Evolutionary conservation across 23 tunicate species (phyloP), one percentile per base, ranked within the genome.

Genomic region (Halocynthia roretzi): DNA sequence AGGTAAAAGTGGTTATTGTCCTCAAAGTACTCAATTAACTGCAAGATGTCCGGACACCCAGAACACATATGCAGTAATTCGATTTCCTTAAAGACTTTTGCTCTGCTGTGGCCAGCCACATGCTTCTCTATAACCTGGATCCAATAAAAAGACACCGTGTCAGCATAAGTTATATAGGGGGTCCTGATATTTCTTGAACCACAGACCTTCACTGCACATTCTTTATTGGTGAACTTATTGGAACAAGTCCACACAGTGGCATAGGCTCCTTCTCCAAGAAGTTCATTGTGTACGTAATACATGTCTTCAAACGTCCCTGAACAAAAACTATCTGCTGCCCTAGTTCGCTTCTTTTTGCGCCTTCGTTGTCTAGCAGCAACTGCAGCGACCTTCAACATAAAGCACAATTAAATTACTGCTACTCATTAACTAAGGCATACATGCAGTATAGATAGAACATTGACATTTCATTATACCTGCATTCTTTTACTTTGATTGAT

Each of bases 161-260:
- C 2, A 67, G n/a, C 71, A 19, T 20, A 11, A 66, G 22, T 67
- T 49, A 12, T 11, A n/a, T 19, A 14, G 14, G 53, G 4, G 51
- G 15, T 2, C 20, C 2, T 18, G 11, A 44, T 48, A 5, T 10
- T 71, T 50, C 64, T 12, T 77, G 8, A 62, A 19, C 12, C 54
- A n/a, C 79, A 69, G 44, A 96, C 96, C 93, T 96, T 96, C 12
- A 96, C 99, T 20, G 99, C 99, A 83, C 90, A 90, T 67, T 96
- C 96, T 70, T 89, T 89, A 57, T 89, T 71, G 10, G 99, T 96
- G 79, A 83, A 85, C 71, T 64, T 79, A 75, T 96, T 91, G 56
- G 75, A 68, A 66, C 99, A 96, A 69, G 96, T 96, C 92, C 87
- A 89, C 22, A 96, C 99, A 44, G 78, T 85, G 54, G 96, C 99